Percentiles rank a stretch among this genome's conserved stretches.
These are phyloP conservation scores for Phoxinus dragarum DNA, from an alignment of 2,797 vertebrate genomes.

Conservation along the genomic window DNA sequence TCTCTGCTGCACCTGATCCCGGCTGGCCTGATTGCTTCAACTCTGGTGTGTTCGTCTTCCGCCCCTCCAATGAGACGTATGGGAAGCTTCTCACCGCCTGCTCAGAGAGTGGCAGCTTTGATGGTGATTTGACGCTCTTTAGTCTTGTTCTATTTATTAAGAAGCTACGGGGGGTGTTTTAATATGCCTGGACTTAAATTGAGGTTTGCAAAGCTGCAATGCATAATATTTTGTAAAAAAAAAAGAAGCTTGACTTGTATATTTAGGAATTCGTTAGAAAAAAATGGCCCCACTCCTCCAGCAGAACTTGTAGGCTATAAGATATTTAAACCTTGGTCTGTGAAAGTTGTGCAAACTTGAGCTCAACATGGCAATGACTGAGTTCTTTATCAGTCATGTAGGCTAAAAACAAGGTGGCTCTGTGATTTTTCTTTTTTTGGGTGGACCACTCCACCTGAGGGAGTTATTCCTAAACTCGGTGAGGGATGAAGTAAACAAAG, in stretches of 20 bases:
- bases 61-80: constrained; percentile 90
- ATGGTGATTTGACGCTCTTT: constrained; percentile 80
- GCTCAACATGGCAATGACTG: constrained; percentile 26
- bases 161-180: neutral
- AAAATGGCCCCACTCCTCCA: neutral
- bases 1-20: constrained; percentile 95
- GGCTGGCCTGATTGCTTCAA: constrained; percentile 99
- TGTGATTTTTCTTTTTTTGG: constrained; percentile 11
- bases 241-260: no score
- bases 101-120: constrained; percentile 92
- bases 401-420: constrained; percentile 25
- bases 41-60: constrained; percentile 95
- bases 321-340: constrained; percentile 3
- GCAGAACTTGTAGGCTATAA: neutral
- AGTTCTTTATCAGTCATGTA: constrained; percentile 26
- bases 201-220: neutral
- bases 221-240: neutral
- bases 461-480: constrained; percentile 21
- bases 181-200: neutral
- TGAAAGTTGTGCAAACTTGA: constrained; percentile 11
- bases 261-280: neutral
- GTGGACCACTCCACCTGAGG: neutral
- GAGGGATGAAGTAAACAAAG: constrained; percentile 10
- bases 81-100: constrained; percentile 85
- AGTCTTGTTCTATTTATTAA: neutral